Evolutionary conservation across 2,797 vertebrate genomes (phyloP).

Genomic region (Tragopan temminckii): DNA sequence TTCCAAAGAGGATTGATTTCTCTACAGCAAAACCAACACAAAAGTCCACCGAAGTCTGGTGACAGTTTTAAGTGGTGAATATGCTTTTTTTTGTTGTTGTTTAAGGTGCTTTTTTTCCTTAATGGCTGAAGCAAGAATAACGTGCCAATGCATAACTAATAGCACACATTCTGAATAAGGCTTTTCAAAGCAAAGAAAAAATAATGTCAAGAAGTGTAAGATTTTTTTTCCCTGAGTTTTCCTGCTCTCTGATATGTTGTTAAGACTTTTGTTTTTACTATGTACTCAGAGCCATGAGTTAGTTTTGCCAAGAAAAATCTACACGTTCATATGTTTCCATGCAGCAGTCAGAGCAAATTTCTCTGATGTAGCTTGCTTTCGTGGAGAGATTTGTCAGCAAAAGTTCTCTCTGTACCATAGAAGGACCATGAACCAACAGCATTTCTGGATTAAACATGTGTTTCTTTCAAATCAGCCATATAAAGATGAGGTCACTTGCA

Average conservation of each 20-base stretch:
- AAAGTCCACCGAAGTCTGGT: neutral
- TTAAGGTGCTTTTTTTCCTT: neutral
- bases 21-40: neutral
- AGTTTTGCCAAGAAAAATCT: conserved; percentile 24
- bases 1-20: neutral
- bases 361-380: neutral
- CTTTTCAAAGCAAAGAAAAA: conserved; percentile 10
- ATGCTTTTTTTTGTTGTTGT: neutral
- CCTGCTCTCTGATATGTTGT: neutral
- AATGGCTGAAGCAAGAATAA: neutral
- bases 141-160: neutral
- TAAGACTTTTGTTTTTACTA: neutral
- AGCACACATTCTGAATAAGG: neutral
- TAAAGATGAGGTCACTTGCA: neutral
- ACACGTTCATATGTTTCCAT: neutral
- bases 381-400: neutral
- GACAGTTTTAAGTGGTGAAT: neutral
- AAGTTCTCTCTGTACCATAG: neutral
- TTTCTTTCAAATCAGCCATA: neutral
- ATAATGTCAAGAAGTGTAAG: neutral
- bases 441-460: neutral
- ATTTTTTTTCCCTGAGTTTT: neutral
- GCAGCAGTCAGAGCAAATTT: neutral
- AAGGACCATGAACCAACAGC: neutral
- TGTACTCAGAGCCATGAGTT: neutral